Conservation (phyloP, 2,888 invertebrate genomes). For the Aporophyla lueneburgensis region DNA sequence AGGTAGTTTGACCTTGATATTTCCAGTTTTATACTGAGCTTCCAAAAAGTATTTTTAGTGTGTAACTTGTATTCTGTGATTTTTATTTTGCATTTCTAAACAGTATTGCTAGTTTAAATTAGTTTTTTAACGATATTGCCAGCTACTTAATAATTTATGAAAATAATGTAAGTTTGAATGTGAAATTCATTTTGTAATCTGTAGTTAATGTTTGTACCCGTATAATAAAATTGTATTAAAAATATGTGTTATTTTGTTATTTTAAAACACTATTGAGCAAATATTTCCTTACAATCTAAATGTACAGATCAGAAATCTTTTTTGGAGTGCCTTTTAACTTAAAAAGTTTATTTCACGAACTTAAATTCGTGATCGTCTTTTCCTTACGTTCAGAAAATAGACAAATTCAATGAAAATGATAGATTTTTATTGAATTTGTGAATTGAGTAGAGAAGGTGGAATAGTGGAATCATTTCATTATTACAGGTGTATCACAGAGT, state of each 20-base stretch:
- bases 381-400: background rate
- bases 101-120: slow-evolving; percentile 79
- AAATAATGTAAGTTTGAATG: slow-evolving; percentile 72
- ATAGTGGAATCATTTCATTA: no score
- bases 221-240: slow-evolving; percentile 78
- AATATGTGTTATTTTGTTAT: slow-evolving; percentile 82
- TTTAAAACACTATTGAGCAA: slow-evolving; percentile 72
- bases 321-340: slow-evolving; percentile 16
- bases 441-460: background rate
- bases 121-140: slow-evolving; percentile 76
- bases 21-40: slow-evolving; percentile 70
- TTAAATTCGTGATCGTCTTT: background rate
- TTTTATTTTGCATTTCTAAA: slow-evolving; percentile 67
- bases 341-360: background rate
- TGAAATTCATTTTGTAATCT: slow-evolving; percentile 75
- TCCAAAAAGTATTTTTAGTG: slow-evolving; percentile 72
- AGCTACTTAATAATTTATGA: slow-evolving; percentile 77
- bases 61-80: slow-evolving; percentile 84
- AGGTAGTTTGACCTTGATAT: slow-evolving; percentile 79
- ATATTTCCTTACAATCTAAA: slow-evolving; percentile 66
- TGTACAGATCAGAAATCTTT: slow-evolving; percentile 34
- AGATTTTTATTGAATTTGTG: background rate
- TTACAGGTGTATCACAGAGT: no score
- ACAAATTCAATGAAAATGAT: background rate
- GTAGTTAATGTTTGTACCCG: slow-evolving; percentile 80